Evolutionary conservation across 2,113 vertebrate species (phyloP).

Genomic region (Rallus limicola): DNA sequence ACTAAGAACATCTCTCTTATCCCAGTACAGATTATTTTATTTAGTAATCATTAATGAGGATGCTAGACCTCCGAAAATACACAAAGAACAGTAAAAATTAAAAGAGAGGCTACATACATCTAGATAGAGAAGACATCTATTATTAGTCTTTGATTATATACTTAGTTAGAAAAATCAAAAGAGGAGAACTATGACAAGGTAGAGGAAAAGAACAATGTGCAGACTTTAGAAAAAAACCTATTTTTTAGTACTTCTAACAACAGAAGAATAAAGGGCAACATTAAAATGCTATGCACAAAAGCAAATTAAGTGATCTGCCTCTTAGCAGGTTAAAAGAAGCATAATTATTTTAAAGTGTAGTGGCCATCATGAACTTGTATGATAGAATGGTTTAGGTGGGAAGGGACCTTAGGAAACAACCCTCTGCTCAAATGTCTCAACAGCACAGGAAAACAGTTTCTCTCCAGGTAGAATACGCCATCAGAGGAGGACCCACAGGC

Average conservation of each 20-base stretch:
- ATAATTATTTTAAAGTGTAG: constrained; percentile 11
- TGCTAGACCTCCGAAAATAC: neutral
- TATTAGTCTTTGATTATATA: neutral
- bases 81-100: neutral
- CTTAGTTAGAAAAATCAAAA: neutral
- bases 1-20: neutral
- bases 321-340: neutral
- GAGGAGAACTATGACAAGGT: neutral
- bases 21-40: neutral
- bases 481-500: neutral
- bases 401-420: neutral
- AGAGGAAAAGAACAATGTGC: neutral
- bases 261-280: neutral
- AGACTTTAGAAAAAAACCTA: neutral
- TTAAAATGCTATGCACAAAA: neutral
- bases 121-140: neutral
- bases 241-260: neutral
- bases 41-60: neutral
- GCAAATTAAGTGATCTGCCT: neutral
- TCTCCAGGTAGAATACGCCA: neutral
- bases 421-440: neutral
- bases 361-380: neutral
- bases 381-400: neutral
- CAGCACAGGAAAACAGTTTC: neutral
- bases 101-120: neutral